Evolutionary conservation across 2,888 invertebrate species (phyloP).

Genomic region (Aspidiotus destructor): DNA sequence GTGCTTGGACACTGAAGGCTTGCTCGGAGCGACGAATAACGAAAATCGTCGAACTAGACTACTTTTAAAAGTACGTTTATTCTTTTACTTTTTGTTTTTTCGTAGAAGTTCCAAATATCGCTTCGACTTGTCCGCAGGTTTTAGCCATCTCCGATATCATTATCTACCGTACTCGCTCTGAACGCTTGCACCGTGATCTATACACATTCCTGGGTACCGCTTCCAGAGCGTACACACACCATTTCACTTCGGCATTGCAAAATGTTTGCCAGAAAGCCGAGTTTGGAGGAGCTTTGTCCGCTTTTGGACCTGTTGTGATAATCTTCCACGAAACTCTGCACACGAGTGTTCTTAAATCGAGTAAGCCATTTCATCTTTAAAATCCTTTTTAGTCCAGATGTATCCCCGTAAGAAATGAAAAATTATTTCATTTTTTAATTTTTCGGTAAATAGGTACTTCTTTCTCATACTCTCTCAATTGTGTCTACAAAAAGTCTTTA

Average conservation of each 20-base stretch:
- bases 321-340: conserved; percentile 71
- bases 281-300: conserved; percentile 45
- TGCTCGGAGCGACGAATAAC: conserved; percentile 53
- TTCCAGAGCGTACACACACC: conserved; percentile 60
- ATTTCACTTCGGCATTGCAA: conserved; percentile 55
- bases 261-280: conserved; percentile 38
- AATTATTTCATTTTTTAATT: not conserved
- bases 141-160: conserved; percentile 73
- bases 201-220: conserved; percentile 67
- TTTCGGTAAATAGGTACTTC: no score
- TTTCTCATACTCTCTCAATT: not conserved
- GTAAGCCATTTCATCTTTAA: conserved; percentile 40
- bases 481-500: no score
- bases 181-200: conserved; percentile 64
- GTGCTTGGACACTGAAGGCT: conserved; percentile 71
- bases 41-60: conserved; percentile 58
- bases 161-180: conserved; percentile 64
- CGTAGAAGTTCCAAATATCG: not conserved
- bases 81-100: not conserved
- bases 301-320: conserved; percentile 62
- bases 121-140: conserved; percentile 44
- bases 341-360: conserved; percentile 54
- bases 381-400: not conserved
- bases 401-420: no score
- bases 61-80: conserved; percentile 51